Conservation (phyloP, 2,797 vertebrate genomes). For the Synaphobranchus kaupii region DNA sequence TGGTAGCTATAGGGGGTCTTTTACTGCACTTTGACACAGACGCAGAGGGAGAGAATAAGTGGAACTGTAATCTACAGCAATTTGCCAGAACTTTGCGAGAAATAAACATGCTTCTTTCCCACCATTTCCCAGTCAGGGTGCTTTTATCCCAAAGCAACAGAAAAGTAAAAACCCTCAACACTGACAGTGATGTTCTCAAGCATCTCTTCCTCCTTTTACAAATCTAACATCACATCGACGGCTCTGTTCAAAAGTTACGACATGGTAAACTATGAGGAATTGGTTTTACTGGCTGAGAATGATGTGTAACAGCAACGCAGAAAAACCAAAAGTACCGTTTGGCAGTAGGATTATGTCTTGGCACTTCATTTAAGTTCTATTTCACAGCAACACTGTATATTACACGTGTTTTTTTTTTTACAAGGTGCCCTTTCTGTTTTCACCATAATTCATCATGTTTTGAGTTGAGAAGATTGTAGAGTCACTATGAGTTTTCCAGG, state of each 20-base stretch:
- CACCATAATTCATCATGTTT: background rate
- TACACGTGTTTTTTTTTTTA: background rate
- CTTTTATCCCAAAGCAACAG: background rate
- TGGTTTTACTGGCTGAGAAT: background rate
- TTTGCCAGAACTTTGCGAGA: background rate
- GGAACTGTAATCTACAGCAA: constrained; percentile 21
- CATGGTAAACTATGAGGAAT: background rate
- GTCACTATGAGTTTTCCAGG: background rate
- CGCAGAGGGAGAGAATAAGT: background rate
- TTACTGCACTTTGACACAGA: background rate
- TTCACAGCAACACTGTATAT: background rate
- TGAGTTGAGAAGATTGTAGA: background rate
- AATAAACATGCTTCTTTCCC: background rate
- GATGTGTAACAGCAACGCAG: background rate
- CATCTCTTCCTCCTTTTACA: background rate
- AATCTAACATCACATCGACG: background rate
- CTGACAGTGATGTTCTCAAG: background rate
- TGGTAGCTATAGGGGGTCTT: constrained; percentile 1
- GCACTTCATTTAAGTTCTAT: background rate
- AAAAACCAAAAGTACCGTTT: constrained; percentile 4
- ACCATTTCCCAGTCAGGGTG: background rate
- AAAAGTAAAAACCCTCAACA: background rate
- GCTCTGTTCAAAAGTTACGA: background rate
- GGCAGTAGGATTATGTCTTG: background rate
- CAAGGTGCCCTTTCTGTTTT: background rate